phyloP scores from a whole-genome alignment of 2,888 invertebrate species.

The Drosophila paramelanica region DNA sequence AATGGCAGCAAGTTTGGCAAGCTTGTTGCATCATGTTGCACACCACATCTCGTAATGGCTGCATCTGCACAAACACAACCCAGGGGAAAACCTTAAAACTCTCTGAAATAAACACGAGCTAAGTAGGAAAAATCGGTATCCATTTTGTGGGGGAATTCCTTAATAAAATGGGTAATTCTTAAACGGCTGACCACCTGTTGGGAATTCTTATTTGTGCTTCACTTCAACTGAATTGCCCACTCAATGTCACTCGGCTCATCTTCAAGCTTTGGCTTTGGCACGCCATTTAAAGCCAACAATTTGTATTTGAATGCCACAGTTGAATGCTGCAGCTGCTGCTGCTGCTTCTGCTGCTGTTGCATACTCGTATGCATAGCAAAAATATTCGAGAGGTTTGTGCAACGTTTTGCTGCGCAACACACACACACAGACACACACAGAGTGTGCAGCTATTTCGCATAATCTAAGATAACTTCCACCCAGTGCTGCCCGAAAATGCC shows the following conservation, averaged over 20 bases:
- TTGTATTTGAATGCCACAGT: slow-evolving; percentile 42
- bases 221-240: slow-evolving; percentile 12
- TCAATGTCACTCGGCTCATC: neutral
- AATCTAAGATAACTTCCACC: slow-evolving; percentile 32
- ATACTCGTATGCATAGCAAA: slow-evolving; percentile 18
- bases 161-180: neutral
- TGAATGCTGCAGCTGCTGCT: neutral
- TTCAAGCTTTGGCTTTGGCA: slow-evolving; percentile 37
- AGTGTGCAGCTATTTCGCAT: slow-evolving; percentile 41
- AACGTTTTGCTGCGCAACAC: slow-evolving; percentile 10
- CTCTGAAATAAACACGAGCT: neutral
- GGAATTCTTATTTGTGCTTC: slow-evolving; percentile 4
- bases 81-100: neutral
- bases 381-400: slow-evolving; percentile 17
- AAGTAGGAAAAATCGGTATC: slow-evolving; percentile 2
- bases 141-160: neutral
- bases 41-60: slow-evolving; percentile 1
- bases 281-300: slow-evolving; percentile 37
- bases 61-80: slow-evolving; percentile 6
- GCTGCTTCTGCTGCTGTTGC: slow-evolving; percentile 10
- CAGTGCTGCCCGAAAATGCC: slow-evolving; percentile 3
- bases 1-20: slow-evolving; percentile 48
- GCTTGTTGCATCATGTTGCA: slow-evolving; percentile 23
- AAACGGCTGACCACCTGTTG: slow-evolving; percentile 10
- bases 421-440: neutral